Conservation (phyloP, 2,888 invertebrate species). For the Parnassius apollo region DNA sequence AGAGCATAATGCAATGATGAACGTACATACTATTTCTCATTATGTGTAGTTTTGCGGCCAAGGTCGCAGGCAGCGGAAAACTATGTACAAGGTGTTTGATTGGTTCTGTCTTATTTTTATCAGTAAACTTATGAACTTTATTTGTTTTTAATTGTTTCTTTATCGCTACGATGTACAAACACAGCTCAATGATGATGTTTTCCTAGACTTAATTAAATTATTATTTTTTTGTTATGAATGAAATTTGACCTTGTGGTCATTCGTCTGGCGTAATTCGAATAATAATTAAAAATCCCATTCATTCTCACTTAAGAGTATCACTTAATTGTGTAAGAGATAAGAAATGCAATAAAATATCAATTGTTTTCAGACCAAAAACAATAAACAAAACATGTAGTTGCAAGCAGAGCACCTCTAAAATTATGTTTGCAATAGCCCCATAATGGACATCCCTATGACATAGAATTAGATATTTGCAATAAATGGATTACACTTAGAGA, state of each 20-base stretch:
- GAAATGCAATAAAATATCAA: conserved; percentile 18
- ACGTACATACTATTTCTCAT: conserved; percentile 5
- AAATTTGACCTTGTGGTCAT: conserved; percentile 27
- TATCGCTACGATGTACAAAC: conserved; percentile 19
- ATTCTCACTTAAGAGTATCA: background rate
- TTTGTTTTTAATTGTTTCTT: conserved; percentile 19
- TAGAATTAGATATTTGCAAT: conserved; percentile 47
- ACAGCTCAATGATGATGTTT: conserved; percentile 19
- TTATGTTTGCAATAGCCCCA: conserved; percentile 57
- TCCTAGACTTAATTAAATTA: conserved; percentile 16
- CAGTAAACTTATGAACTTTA: conserved; percentile 21
- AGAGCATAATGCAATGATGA: conserved; percentile 6
- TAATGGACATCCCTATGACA: conserved; percentile 52
- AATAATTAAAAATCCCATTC: conserved; percentile 2
- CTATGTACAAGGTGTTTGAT: conserved; percentile 9
- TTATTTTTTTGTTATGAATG: conserved; percentile 21
- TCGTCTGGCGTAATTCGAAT: conserved; percentile 21
- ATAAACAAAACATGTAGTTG: conserved; percentile 62
- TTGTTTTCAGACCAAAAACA: conserved; percentile 50
- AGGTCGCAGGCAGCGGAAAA: conserved; percentile 23
- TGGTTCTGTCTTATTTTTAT: conserved; percentile 20
- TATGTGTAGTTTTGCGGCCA: conserved; percentile 12
- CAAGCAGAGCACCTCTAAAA: conserved; percentile 46
- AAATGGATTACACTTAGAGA: conserved; percentile 68
- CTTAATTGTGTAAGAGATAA: background rate